Evolutionary conservation across 2,113 vertebrate species (phyloP).

Genomic region (Elanus axillaris): DNA sequence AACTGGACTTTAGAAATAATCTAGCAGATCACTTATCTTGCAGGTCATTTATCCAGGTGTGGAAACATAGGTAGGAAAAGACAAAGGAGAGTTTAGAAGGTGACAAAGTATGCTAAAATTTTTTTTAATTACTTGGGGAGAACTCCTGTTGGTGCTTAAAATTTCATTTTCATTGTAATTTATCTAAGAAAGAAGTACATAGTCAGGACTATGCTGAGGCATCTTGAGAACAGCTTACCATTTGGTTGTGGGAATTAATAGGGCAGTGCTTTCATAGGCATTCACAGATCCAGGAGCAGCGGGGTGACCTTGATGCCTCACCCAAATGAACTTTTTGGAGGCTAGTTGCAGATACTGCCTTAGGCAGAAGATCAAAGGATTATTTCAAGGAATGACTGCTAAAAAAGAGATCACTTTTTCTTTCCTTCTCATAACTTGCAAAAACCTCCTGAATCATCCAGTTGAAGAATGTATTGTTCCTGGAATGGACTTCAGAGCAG

Average conservation of each 20-base stretch:
- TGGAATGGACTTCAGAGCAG: not conserved
- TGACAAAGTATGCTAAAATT: not conserved
- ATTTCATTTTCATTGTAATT: not conserved
- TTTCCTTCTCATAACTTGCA: not conserved
- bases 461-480: not conserved
- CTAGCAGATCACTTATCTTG: not conserved
- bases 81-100: not conserved
- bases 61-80: not conserved
- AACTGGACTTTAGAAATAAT: not conserved
- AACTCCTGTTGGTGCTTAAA: not conserved
- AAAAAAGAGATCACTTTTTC: not conserved
- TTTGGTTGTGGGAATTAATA: not conserved
- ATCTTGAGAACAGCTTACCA: not conserved
- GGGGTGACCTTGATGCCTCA: not conserved
- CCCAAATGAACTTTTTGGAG: not conserved
- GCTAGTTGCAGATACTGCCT: not conserved
- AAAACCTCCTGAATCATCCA: not conserved
- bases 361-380: not conserved
- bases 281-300: not conserved
- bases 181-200: not conserved
- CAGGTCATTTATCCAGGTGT: not conserved
- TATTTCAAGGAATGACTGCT: not conserved
- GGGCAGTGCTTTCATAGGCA: not conserved
- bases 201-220: not conserved
- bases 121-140: not conserved